Base-by-base conservation (phyloP, 2,113 vertebrate species). In the Gadus chalcogrammus region DNA sequence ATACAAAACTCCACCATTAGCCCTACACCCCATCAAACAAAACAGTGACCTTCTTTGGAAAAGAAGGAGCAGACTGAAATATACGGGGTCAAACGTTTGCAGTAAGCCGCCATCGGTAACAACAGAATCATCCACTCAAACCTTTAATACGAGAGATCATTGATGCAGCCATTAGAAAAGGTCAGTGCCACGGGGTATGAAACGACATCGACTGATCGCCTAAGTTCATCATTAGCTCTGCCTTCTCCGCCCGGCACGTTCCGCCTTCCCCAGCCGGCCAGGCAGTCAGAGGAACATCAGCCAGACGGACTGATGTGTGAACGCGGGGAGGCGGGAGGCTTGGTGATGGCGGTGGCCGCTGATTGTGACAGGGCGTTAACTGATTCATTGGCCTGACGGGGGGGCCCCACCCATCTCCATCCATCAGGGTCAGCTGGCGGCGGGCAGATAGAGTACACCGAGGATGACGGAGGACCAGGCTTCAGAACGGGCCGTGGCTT, bases 311-410 rank as follows among this genome's bases (percentile, higher is more conserved):
- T 31, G 61, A n/a, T 60, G 4, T n/a, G 64, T 73, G 20, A 75
- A 78, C 63, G 59, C 67, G 2, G 0, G 20, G 42, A 48, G 35
- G 90, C 91, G 87, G 91, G 87, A 78, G 86, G 82, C 59, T 88
- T 88, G 81, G 90, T 92, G 89, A 92, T 90, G 90, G 91, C 79
- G 88, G 86, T 85, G 56, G 91, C 84, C 61, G 84, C 89, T 92
- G 94, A 91, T 87, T 89, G 87, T 85, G 85, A 68, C 9, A 16
- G 87, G 79, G 83, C 90, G 82, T 88, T 87, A 87, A 87, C 90
- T 93, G 93, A 93, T 95, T 94, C 93, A 93, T 85, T 88, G 81
- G 15, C 77, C 79, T 87, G 87, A 92, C 91, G 92, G 87, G 75
- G 85, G 74, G 85, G 93, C 90, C 91, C 92, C 88, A 3, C 89